Evolutionary conservation across 2,888 invertebrate genomes (phyloP).

Genomic region (Neuroscelio doddi): DNA sequence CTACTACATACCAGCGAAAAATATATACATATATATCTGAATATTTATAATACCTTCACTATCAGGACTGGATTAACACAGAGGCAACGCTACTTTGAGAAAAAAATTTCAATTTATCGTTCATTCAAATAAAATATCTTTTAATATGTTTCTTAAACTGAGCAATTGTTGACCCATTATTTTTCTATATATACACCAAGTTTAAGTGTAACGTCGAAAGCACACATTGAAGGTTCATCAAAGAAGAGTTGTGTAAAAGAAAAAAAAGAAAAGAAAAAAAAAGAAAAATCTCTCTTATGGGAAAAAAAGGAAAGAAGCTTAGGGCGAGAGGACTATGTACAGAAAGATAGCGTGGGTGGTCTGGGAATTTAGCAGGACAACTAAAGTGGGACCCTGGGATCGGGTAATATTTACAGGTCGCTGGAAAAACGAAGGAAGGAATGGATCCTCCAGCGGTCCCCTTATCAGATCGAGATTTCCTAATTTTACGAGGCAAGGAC

Average conservation of each 20-base stretch:
- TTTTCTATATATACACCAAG: conserved; percentile 3
- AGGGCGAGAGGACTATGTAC: conserved; percentile 22
- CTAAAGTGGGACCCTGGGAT: conserved; percentile 36
- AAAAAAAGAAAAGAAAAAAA: conserved; percentile 15
- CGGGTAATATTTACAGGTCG: conserved; percentile 59
- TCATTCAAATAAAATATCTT: too few species aligned
- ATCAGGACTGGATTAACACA: conserved; percentile 3
- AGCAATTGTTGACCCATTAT: neutral
- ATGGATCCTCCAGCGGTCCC: conserved; percentile 19
- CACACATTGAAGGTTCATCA: neutral
- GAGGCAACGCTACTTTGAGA: neutral
- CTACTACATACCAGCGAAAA: conserved; percentile 6
- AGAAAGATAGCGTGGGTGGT: conserved; percentile 62
- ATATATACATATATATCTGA: conserved; percentile 24
- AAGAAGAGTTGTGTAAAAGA: conserved; percentile 9
- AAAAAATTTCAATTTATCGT: too few species aligned
- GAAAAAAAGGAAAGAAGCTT: conserved; percentile 27
- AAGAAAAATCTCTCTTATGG: neutral
- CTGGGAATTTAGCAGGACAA: conserved; percentile 44
- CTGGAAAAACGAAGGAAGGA: conserved; percentile 51
- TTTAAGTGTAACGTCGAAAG: conserved; percentile 18
- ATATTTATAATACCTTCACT: conserved; percentile 21
- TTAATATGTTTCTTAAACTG: too few species aligned
- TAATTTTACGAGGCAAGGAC: conserved; percentile 51
- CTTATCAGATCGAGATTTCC: conserved; percentile 65